These are phyloP conservation scores for Napeogenes inachia DNA, from an alignment of 2,888 invertebrate genomes.

Conservation along the genomic window DNA sequence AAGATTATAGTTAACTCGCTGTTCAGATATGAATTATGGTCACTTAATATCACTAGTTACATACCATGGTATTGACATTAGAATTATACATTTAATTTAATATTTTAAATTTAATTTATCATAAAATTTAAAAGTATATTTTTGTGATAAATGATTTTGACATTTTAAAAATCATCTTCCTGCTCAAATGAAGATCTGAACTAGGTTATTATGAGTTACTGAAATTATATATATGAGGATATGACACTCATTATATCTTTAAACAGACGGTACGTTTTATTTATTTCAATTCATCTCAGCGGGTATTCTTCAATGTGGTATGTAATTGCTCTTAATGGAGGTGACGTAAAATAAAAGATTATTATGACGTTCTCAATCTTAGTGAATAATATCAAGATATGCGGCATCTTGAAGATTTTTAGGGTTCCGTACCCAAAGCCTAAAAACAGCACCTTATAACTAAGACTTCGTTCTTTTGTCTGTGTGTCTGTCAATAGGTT, in stretches of 20 bases:
- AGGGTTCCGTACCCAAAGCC: no score
- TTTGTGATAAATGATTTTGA: no score
- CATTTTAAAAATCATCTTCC: no score
- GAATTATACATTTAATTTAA: no score
- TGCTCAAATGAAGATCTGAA: no score
- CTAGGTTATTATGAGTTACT: no score
- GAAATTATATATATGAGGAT: neutral
- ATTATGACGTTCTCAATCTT: neutral
- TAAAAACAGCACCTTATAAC: no score
- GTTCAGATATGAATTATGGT: slow-evolving; percentile 1
- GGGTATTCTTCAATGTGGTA: neutral
- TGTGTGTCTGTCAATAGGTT: no score
- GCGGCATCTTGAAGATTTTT: neutral
- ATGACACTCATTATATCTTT: neutral
- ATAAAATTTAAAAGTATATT: no score
- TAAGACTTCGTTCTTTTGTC: no score
- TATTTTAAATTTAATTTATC: no score
- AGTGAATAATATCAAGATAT: neutral
- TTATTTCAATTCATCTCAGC: neutral
- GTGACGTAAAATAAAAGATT: slow-evolving; percentile 2
- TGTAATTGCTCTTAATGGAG: neutral
- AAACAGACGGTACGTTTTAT: neutral
- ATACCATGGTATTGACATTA: neutral
- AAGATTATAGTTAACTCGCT: neutral
- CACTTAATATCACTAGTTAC: neutral